Evolutionary conservation across 92 coral and sea anemone species (phyloP).

Genomic region (Zoanthus gigantus): DNA sequence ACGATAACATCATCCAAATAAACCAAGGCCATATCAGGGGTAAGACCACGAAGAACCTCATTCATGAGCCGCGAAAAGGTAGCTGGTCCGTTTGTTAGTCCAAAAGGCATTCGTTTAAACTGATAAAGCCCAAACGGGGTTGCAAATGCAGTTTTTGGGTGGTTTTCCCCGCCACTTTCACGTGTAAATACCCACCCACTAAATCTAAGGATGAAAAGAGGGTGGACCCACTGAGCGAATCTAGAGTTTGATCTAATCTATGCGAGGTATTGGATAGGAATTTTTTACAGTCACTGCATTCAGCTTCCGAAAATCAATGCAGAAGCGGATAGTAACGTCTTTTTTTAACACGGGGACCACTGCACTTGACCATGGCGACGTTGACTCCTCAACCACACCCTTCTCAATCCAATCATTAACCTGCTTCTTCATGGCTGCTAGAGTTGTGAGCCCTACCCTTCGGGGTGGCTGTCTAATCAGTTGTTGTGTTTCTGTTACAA

Average conservation of each 20-base stretch:
- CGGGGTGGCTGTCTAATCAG: constrained; percentile 2
- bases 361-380: constrained; percentile 9
- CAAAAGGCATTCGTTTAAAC: constrained; percentile 8
- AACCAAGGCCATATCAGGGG: constrained; percentile 28
- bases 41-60: constrained; percentile 5
- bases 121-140: constrained; percentile 28
- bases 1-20: constrained; percentile 21
- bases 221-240: too few relatives aligned
- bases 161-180: constrained; percentile 9
- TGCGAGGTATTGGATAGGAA: constrained; percentile 1
- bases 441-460: neutral
- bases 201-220: too few relatives aligned
- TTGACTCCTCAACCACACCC: constrained; percentile 12
- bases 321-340: constrained; percentile 11
- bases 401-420: neutral
- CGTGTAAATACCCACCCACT: constrained; percentile 10
- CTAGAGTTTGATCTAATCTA: neutral
- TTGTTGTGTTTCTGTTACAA: neutral
- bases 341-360: constrained; percentile 1
- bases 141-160: constrained; percentile 4
- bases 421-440: neutral
- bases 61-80: constrained; percentile 6
- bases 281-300: constrained; percentile 12
- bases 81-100: constrained; percentile 11
- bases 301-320: neutral